Evolutionary conservation across 2,113 vertebrate genomes (phyloP), one percentile per base, ranked within the genome.

Genomic region (Amphiprion ocellaris): DNA sequence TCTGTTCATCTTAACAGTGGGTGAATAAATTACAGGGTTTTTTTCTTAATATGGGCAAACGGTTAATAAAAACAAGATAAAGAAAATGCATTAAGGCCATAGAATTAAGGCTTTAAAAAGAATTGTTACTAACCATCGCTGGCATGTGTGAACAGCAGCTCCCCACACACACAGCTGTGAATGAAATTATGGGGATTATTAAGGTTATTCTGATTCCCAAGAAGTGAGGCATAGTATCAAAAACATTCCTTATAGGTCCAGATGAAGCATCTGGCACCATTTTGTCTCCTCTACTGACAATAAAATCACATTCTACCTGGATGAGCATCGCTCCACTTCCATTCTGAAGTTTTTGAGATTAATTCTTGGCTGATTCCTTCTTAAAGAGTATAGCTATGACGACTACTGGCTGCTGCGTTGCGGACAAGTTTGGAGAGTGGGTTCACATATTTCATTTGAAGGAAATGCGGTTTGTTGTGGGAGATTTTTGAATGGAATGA

Each of bases 81-180:
- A 65, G 54, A 82, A 74, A 77, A 78, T 55, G 50, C 26, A 62
- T 76, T 90, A 91, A 88, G 81, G 87, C 88, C 72, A 64, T 56
- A 62, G 72, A 87, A 86, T 77, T 61, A 88, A 89, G 81, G 88
- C 88, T 86, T 81, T 82, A 52, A 77, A 84, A 82, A 58, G 12
- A 82, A 74, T 66, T 46, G 47, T 82, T 49, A 37, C 63, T 17
- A 64, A 68, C 53, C 41, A 62, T 53, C 26, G 4, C 68, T 72
- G 74, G 73, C 69, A 79, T 77, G 24, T 80, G 52, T 59, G 74
- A 83, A 53, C 83, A 49, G 71, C 44, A 76, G 53, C 56, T 78
- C 47, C 52, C 44, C 30, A 67, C 33, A 49, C 55, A 62, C 62
- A 37, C n/a, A 67, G 72, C 76, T 75, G 67, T 79, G 72, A 85